Percentiles rank a stretch among this genome's conserved stretches.
Conservation (phyloP, 2,113 vertebrate genomes). For the Picathartes gymnocephalus region DNA sequence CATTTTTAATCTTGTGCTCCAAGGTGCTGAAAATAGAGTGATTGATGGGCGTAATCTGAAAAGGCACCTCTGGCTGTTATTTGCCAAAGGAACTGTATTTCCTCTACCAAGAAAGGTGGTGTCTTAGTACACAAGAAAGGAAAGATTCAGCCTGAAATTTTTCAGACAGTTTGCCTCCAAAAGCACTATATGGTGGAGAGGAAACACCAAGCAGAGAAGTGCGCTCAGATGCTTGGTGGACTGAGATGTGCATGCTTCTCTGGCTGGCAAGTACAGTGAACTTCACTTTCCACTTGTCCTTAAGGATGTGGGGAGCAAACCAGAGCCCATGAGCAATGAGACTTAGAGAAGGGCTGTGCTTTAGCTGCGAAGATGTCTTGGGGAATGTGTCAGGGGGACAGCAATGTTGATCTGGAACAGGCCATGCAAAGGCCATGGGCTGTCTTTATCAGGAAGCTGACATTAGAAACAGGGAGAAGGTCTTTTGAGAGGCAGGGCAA, state of each 20-base stretch:
- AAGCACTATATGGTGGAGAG: neutral
- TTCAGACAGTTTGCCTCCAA: neutral
- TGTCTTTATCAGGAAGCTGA: neutral
- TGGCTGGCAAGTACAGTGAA: neutral
- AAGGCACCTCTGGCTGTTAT: neutral
- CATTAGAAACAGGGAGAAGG: neutral
- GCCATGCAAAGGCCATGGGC: neutral
- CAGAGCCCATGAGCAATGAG: fast-evolving
- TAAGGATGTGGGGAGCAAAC: neutral
- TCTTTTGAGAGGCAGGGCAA: neutral
- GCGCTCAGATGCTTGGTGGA: neutral
- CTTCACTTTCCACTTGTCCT: neutral
- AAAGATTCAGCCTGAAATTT: neutral
- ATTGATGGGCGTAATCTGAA: neutral
- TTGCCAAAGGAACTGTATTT: neutral
- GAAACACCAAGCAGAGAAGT: neutral
- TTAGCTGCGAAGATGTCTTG: neutral
- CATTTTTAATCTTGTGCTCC: neutral
- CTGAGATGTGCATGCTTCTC: neutral
- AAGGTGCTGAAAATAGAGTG: neutral
- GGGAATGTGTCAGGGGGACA: fast-evolving
- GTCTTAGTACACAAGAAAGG: neutral
- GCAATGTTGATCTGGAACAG: neutral
- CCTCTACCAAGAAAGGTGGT: neutral
- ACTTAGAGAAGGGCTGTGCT: neutral